Evolutionary conservation across 2,113 vertebrate genomes (phyloP).

Genomic region (Progne subis): DNA sequence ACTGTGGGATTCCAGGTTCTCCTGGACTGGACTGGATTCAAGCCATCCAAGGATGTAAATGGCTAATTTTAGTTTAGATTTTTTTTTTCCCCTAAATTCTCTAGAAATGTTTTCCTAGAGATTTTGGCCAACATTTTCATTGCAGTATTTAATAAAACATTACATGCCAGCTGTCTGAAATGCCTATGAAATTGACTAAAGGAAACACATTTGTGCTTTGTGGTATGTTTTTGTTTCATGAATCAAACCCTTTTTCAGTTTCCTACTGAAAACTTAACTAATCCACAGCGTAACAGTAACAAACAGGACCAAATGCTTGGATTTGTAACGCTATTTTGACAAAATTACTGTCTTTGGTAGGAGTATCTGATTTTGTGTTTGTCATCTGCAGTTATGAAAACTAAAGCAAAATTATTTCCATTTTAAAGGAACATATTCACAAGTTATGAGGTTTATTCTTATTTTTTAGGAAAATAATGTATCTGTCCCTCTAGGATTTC

Average conservation of each 20-base stretch:
- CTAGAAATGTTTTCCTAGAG: background rate
- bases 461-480: background rate
- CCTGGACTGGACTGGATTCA: background rate
- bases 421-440: background rate
- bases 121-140: background rate
- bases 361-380: background rate
- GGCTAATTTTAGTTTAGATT: background rate
- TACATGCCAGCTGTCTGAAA: background rate
- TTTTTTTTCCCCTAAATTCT: background rate
- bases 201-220: background rate
- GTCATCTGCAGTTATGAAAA: background rate
- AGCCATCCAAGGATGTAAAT: background rate
- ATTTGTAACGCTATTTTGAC: background rate
- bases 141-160: background rate
- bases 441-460: background rate
- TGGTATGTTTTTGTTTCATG: background rate
- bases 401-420: background rate
- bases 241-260: background rate
- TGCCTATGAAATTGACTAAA: background rate
- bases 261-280: background rate
- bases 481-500: background rate
- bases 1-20: background rate
- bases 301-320: background rate
- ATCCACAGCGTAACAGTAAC: background rate
- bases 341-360: background rate